Conservation (phyloP, 1,140 invertebrate genomes). For the Venustaconcha ellipsiformis region DNA sequence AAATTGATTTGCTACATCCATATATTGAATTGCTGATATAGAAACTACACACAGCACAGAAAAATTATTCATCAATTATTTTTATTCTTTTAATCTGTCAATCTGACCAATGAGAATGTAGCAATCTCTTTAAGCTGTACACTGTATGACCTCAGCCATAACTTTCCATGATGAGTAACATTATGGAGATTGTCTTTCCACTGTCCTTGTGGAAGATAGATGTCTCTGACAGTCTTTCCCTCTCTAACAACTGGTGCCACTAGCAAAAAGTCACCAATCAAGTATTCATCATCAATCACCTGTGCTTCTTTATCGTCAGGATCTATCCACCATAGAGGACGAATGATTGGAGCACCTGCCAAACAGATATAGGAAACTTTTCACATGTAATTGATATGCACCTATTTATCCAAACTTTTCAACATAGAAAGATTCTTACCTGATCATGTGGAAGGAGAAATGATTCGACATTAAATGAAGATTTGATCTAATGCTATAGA, state of each 20-base stretch:
- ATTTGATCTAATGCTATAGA: too few relatives aligned
- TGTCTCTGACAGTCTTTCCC: conserved; percentile 75
- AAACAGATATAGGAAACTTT: conserved; percentile 81
- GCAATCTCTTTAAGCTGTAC: conserved; percentile 16
- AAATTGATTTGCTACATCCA: too few relatives aligned
- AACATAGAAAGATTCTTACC: too few relatives aligned
- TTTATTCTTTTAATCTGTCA: too few relatives aligned
- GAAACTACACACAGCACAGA: too few relatives aligned
- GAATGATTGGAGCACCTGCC: conserved; percentile 72
- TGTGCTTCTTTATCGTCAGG: conserved; percentile 83
- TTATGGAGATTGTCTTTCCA: conserved; percentile 43
- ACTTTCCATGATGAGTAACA: conserved; percentile 72
- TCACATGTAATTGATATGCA: conserved; percentile 62
- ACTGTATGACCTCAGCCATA: conserved; percentile 76
- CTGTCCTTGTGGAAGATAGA: conserved; percentile 75
- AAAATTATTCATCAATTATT: too few relatives aligned
- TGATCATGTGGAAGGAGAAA: too few relatives aligned
- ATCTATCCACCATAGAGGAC: conserved; percentile 92
- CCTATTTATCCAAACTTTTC: conserved; percentile 48
- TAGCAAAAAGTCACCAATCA: conserved; percentile 84
- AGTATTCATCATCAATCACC: conserved; percentile 83
- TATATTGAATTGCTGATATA: too few relatives aligned
- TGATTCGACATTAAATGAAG: too few relatives aligned
- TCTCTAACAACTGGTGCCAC: conserved; percentile 83
- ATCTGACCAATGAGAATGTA: conserved; percentile 9